Base-by-base conservation (phyloP, 2,888 invertebrate species). In the Endomychus coccineus region DNA sequence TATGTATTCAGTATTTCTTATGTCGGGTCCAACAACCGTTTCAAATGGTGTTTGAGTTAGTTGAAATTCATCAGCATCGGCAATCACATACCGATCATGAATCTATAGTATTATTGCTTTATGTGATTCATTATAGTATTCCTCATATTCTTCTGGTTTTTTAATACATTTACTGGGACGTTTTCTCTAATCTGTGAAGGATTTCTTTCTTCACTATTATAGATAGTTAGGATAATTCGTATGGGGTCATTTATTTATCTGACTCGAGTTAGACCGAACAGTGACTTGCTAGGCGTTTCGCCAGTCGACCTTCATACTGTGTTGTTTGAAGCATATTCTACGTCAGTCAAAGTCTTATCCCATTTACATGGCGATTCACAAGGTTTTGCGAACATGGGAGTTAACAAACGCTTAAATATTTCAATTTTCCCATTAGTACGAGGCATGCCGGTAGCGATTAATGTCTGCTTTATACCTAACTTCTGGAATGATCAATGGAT, bases 281-380 rank as follows among this genome's bases (percentile, higher is more conserved):
- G 21, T 19, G n/a, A n/a, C n/a, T 19, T 19, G 21, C 21, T 19
- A 6, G 21, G 21, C n/a, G 21, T 19, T 19, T 19, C 21, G n/a
- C 21, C 21, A n/a, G 21, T 19, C 21, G 21, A 19, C n/a, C 21
- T 19, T 7, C 21, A 19, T n/a, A n/a, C 21, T 6, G 21, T 19
- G n/a, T 19, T 19, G n/a, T 19, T 19, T 19, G n/a, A 7, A 6
- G 21, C 21, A n/a, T 7, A 19, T 19, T 19, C 21, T 19, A n/a
- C 21, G 6, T 19, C n/a, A 19, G n/a, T 19, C 21, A 19, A n/a
- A 6, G 21, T n/a, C n/a, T 19, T 6, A 19, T 19, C 21, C 21
- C 21, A 19, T 19, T 19, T 19, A 19, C n/a, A 7, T n/a, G 21
- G 21, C 6, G 21, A 6, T 7, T 19, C 21, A n/a, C 21, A 19